Conservation (phyloP, 2,797 vertebrate species). For the Hyperoplus immaculatus region DNA sequence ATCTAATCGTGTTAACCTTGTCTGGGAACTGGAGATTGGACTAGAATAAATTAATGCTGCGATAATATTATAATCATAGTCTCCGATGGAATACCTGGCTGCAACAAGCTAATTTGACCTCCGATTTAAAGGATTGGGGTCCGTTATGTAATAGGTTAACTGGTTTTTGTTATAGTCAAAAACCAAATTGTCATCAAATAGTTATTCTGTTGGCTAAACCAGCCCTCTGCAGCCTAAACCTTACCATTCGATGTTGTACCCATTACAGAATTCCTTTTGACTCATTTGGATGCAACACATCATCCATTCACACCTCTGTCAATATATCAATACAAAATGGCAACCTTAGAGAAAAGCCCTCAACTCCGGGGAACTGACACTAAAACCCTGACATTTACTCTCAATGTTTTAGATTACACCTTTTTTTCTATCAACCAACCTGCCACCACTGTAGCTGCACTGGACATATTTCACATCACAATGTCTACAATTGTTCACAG, state of each 20-base stretch:
- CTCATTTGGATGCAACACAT: background rate
- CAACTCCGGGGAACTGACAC: background rate
- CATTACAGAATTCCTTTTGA: background rate
- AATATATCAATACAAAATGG: background rate
- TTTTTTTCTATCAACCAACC: constrained; percentile 17
- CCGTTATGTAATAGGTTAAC: no score
- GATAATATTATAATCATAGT: background rate
- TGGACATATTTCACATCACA: constrained; percentile 12
- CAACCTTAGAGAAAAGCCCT: background rate
- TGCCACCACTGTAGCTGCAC: background rate
- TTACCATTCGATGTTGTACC: background rate
- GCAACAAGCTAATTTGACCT: background rate
- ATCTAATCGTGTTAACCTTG: background rate
- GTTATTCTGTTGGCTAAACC: background rate
- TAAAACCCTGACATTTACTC: constrained; percentile 22
- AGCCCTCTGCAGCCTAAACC: no score
- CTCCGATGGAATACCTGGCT: background rate
- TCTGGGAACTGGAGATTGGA: constrained; percentile 2
- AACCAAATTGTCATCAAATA: background rate
- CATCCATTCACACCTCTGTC: background rate
- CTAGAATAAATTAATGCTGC: background rate
- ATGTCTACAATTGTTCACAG: constrained; percentile 8
- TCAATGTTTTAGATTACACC: constrained; percentile 15
- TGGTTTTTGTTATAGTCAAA: background rate
- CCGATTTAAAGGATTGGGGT: no score